Base-by-base conservation (phyloP, 2,888 invertebrate species). In the Hemithea aestivaria region DNA sequence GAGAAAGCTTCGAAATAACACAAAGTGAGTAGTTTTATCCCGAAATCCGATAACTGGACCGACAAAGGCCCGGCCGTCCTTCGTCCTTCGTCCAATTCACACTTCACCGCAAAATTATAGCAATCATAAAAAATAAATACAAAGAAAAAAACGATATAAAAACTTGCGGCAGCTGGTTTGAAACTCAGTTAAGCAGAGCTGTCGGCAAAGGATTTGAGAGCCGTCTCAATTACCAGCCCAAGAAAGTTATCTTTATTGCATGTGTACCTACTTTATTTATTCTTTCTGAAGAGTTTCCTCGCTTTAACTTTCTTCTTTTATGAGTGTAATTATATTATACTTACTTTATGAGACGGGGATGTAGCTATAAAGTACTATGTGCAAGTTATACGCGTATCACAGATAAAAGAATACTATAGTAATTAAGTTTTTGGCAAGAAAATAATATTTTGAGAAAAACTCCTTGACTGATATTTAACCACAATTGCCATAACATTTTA, bases 181-280 rank as follows among this genome's bases (percentile, higher is more conserved):
- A 70, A 76, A 79, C 73, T 73, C 54, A 66, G 75, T 75, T 68
- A 47, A 57, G 56, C 58, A 57, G 60, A 65, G 66, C 67, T 66
- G 69, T 74, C 69, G 62, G 70, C 65, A 65, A 72, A 73, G 73
- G 69, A 73, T 75, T 76, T 71, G 60, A 66, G 61, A 67, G 62
- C 62, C 52, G 60, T 69, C 72, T 73, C 75, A 75, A 76, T 80
- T 77, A 76, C 68, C 49, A 61, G 62, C 59, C 51, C 53, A 59
- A 61, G 58, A 60, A 71, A 72, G 52, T 72, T 73, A 58, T 68
- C 57, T 67, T 66, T 60, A 67, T 68, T 62, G 56, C 60, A 64
- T 65, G 60, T 68, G 63, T 57, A 64, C n/a, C n/a, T n/a, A n/a
- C 55, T 55, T 58, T 64, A 60, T 64, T 64, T 62, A 59, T 59